Base-by-base conservation (phyloP, 2,888 invertebrate species). In the Lordiphosa fenestrarum region DNA sequence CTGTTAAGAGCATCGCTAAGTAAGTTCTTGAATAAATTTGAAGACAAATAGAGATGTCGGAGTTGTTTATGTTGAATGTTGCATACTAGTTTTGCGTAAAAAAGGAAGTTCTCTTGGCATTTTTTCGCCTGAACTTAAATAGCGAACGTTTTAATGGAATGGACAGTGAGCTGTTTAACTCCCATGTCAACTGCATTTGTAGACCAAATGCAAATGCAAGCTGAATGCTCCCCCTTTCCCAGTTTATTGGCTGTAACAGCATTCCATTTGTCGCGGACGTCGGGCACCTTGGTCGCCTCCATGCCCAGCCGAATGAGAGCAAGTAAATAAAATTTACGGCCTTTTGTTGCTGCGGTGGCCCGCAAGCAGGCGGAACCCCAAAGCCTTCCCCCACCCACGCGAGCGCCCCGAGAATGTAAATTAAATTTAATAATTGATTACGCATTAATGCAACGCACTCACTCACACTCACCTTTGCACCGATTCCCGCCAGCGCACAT, bases 401-500 rank as follows among this genome's bases (percentile, higher is more conserved):
- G 66, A 55, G 44, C 67, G 68, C 68, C 72, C 73, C 76, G 68
- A 61, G 70, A 80, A 80, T 81, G 71, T 83, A 77, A 81, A 81
- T 81, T 77, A 81, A 81, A 75, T 83, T 81, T 84, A 83, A 81
- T 80, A 81, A 83, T 83, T 83, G 75, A 81, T 80, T 66, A 69
- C 61, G 61, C 71, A 76, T 74, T 74, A 80, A 70, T 67, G 83
- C 63, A 59, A 51, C 52, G 59, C 23, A 38, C 35, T 41, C 36
- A 54, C 69, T n/a, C n/a, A n/a, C n/a, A n/a, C n/a, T 72, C 73
- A 89, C 89, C 87, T 88, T 41, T 87, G 85, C 9, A 89, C 87
- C 1, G 89, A 88, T 46, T 89, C 87, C 36, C 81, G 86, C 89
- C 89, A 89, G 30, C 89, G 87, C 15, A 89, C 58, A 56, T 98